These are phyloP conservation scores for Chlorocebus sabaeus DNA, from an alignment of 2,113 vertebrate species.

Conservation along the genomic window DNA sequence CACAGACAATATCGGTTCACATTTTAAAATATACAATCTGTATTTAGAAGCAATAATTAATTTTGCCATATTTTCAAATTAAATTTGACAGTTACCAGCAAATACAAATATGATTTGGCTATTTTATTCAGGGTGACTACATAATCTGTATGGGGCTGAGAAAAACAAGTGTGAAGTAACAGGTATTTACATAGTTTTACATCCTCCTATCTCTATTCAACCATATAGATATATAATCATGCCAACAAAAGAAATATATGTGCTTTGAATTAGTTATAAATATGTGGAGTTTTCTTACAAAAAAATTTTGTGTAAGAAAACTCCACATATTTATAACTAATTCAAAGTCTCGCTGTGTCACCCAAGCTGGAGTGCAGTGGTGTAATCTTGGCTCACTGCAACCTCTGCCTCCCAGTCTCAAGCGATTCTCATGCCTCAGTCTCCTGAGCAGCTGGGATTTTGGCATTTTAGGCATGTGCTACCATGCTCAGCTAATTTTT, in stretches of 20 bases:
- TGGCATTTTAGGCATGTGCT: no score
- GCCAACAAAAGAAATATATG: neutral
- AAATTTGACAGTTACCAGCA: neutral
- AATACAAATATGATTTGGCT: slow-evolving; percentile 4
- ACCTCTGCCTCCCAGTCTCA: no score
- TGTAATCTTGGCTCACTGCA: no score
- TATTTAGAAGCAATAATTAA: slow-evolving; percentile 1
- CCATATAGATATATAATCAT: neutral
- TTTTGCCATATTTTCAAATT: slow-evolving; percentile 16
- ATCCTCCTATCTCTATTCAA: neutral
- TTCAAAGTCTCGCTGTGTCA: neutral
- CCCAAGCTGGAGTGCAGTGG: no score
- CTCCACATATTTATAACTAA: neutral
- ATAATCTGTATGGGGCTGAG: neutral
- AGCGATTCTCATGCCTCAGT: no score
- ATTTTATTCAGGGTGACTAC: neutral
- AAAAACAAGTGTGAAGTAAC: neutral
- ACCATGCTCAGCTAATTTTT: neutral
- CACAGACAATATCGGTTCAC: neutral
- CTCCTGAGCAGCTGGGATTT: no score
- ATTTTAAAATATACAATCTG: neutral
- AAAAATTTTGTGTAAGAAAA: no score
- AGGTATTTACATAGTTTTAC: neutral
- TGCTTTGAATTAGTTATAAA: no score
- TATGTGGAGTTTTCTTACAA: no score